These are phyloP conservation scores for Burhinus oedicnemus DNA, from an alignment of 2,113 vertebrate genomes.

Conservation along the genomic window DNA sequence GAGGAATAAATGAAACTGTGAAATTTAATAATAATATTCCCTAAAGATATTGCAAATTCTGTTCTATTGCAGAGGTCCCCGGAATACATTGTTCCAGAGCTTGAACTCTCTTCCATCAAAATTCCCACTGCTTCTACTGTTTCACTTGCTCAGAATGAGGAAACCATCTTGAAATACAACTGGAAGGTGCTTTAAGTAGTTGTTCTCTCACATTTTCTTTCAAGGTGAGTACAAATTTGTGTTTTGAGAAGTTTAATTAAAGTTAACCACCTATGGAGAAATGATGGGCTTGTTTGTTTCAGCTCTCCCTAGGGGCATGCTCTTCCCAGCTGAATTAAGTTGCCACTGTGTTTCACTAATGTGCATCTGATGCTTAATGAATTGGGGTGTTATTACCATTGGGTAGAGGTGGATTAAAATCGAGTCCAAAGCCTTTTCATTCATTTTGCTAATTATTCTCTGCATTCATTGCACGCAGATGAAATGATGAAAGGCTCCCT, in stretches of 20 bases:
- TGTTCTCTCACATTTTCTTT: not conserved
- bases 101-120: not conserved
- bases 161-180: not conserved
- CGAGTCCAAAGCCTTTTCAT: conserved; percentile 39
- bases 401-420: conserved; percentile 60
- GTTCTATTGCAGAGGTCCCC: not conserved
- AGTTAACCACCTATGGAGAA: not conserved
- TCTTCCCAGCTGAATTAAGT: conserved; percentile 44
- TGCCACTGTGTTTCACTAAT: conserved; percentile 38
- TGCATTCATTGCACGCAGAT: conserved; percentile 40
- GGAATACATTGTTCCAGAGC: not conserved
- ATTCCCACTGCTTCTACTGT: not conserved
- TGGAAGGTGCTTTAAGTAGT: not conserved
- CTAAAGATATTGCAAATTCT: not conserved
- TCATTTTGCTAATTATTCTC: conserved; percentile 55
- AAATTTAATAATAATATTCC: conserved; percentile 18
- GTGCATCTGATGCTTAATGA: conserved; percentile 51
- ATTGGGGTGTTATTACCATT: conserved; percentile 33
- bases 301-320: not conserved
- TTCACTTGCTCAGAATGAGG: not conserved
- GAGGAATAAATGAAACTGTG: conserved; percentile 3
- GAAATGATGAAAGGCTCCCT: conserved; percentile 62
- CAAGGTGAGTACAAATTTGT: not conserved
- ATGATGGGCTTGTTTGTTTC: not conserved
- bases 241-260: not conserved